A percentile compares a stretch with the other conserved stretches of the same genome.
Evolutionary conservation across 2,888 invertebrate species (phyloP).

Genomic region (Phytoseiulus persimilis): DNA sequence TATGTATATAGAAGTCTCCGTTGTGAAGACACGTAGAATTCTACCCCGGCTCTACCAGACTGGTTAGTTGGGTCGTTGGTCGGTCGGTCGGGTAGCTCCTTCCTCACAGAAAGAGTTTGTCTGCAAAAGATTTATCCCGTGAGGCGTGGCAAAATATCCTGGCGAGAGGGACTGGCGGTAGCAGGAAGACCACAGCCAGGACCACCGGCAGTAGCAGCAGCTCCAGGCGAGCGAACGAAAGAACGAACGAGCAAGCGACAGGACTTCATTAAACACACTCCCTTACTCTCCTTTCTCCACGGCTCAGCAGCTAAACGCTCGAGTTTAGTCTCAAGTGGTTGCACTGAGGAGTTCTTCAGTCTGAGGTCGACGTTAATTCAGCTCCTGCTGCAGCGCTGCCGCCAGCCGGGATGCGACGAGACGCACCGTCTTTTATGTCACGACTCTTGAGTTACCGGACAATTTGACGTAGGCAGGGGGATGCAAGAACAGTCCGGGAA

Average conservation of each 20-base stretch:
- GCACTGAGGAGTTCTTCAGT: neutral
- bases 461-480: neutral
- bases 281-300: neutral
- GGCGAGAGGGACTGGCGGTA: neutral
- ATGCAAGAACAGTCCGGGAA: neutral
- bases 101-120: neutral
- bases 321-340: neutral
- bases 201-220: neutral
- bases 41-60: neutral
- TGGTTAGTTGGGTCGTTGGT: neutral
- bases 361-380: constrained; percentile 5
- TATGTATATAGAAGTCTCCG: too few relatives aligned
- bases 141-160: neutral
- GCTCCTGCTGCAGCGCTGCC: neutral
- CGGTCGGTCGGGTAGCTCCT: neutral
- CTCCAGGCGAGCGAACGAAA: neutral
- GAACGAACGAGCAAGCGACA: constrained; percentile 5
- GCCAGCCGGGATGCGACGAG: neutral
- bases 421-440: neutral
- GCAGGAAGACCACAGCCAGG: neutral
- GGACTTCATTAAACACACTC: constrained; percentile 5
- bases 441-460: neutral
- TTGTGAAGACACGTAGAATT: too few relatives aligned
- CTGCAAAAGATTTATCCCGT: neutral
- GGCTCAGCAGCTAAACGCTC: neutral